Evolutionary conservation across 92 coral and sea anemone genomes (phyloP).

Genomic region (Zoanthus sansibaricus): DNA sequence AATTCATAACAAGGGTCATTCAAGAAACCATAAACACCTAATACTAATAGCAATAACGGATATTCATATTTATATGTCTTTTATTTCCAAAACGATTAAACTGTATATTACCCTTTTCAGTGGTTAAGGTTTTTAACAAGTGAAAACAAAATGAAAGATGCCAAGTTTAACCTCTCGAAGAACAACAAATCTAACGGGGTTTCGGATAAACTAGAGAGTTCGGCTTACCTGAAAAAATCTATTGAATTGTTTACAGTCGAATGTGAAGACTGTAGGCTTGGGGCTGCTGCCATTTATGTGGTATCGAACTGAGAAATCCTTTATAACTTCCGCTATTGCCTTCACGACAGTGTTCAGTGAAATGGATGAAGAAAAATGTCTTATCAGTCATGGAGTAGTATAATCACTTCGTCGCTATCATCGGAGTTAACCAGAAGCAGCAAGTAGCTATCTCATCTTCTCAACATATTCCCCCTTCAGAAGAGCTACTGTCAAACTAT

Average conservation of each 20-base stretch:
- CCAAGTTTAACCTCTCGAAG: not conserved
- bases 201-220: not conserved
- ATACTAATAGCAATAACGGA: not conserved
- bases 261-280: slow-evolving; percentile 3
- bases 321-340: not conserved
- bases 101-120: not conserved
- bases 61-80: slow-evolving; percentile 2
- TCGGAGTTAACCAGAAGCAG: not conserved
- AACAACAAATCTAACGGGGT: not conserved
- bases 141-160: not conserved
- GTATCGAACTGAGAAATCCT: not conserved
- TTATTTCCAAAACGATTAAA: not conserved
- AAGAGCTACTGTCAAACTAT: not conserved
- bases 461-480: not conserved
- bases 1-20: not conserved
- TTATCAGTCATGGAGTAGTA: not conserved
- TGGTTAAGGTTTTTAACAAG: not conserved
- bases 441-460: not conserved
- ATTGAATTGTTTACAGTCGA: slow-evolving; percentile 6
- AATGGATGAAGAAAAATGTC: not conserved
- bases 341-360: not conserved
- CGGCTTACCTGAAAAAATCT: not conserved
- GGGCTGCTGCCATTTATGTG: slow-evolving; percentile 18
- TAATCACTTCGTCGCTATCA: not conserved
- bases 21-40: not conserved